Percentiles rank a stretch among this genome's conserved stretches.
Evolutionary conservation across 1,140 invertebrate genomes (phyloP).

Genomic region (Drosophila ficusphila): DNA sequence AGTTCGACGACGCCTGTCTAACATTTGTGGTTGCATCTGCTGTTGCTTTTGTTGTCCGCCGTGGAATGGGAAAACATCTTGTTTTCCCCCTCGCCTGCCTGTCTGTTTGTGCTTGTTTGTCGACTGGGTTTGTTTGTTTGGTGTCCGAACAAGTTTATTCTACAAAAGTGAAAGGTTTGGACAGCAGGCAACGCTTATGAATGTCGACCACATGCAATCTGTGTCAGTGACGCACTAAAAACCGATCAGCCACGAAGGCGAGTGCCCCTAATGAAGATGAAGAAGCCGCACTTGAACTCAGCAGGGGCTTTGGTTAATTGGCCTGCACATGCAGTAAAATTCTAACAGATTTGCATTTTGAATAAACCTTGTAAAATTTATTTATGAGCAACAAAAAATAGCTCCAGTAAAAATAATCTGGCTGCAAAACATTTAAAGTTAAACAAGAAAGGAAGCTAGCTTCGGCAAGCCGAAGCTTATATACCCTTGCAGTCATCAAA

Average conservation of each 20-base stretch:
- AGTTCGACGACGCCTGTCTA: constrained; percentile 58
- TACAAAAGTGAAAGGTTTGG: constrained; percentile 76
- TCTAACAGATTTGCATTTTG: neutral
- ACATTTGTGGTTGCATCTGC: constrained; percentile 66
- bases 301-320: constrained; percentile 7
- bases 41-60: constrained; percentile 34
- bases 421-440: neutral
- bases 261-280: constrained; percentile 45
- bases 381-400: too few species aligned
- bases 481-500: too few species aligned
- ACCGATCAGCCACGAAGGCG: constrained; percentile 13
- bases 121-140: constrained; percentile 26
- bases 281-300: constrained; percentile 16
- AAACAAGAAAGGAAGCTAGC: too few species aligned
- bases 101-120: constrained; percentile 38
- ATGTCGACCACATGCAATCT: constrained; percentile 47
- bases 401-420: too few species aligned
- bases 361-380: too few species aligned
- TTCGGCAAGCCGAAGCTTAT: too few species aligned
- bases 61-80: constrained; percentile 74
- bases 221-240: constrained; percentile 78
- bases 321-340: neutral
- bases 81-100: constrained; percentile 1
- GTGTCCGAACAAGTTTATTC: constrained; percentile 75
- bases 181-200: constrained; percentile 24